Percentiles rank a stretch among this genome's conserved stretches.
Evolutionary conservation across 1,140 invertebrate genomes (phyloP).

Genomic region (Eurytemora carolleeae): DNA sequence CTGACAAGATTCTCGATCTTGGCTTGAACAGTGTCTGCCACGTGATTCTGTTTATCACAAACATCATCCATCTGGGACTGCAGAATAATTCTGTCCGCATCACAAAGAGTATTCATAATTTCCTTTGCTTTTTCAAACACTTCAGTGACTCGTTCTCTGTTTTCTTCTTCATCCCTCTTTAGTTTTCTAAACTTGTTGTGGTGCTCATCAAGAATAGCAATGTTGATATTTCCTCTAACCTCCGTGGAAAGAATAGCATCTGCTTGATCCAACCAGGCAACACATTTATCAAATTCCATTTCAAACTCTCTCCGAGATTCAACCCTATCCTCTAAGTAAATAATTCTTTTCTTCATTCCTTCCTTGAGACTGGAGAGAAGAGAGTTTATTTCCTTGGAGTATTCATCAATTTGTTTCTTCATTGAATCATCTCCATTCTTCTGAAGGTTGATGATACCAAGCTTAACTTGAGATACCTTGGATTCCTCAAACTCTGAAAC

Average conservation of each 20-base stretch:
- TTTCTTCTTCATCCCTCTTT: slow-evolving; percentile 45
- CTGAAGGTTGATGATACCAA: slow-evolving; percentile 47
- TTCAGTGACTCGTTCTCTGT: slow-evolving; percentile 45
- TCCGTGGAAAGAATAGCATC: slow-evolving; percentile 57
- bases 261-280: slow-evolving; percentile 65
- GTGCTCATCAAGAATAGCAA: slow-evolving; percentile 63
- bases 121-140: slow-evolving; percentile 54
- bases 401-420: slow-evolving; percentile 23
- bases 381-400: slow-evolving; percentile 44
- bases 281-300: slow-evolving; percentile 49
- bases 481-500: slow-evolving; percentile 55
- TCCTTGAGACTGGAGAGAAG: slow-evolving; percentile 44
- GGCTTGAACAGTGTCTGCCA: slow-evolving; percentile 50
- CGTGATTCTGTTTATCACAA: slow-evolving; percentile 48
- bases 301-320: slow-evolving; percentile 56
- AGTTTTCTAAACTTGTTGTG: slow-evolving; percentile 52
- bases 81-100: slow-evolving; percentile 56
- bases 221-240: slow-evolving; percentile 42
- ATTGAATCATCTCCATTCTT: slow-evolving; percentile 15
- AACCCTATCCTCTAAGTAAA: slow-evolving; percentile 45
- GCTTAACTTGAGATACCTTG: slow-evolving; percentile 45
- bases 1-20: slow-evolving; percentile 45
- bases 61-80: slow-evolving; percentile 53
- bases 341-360: slow-evolving; percentile 31
- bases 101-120: slow-evolving; percentile 54